Conservation (phyloP, 2,888 invertebrate genomes). For the Autographa pulchrina region DNA sequence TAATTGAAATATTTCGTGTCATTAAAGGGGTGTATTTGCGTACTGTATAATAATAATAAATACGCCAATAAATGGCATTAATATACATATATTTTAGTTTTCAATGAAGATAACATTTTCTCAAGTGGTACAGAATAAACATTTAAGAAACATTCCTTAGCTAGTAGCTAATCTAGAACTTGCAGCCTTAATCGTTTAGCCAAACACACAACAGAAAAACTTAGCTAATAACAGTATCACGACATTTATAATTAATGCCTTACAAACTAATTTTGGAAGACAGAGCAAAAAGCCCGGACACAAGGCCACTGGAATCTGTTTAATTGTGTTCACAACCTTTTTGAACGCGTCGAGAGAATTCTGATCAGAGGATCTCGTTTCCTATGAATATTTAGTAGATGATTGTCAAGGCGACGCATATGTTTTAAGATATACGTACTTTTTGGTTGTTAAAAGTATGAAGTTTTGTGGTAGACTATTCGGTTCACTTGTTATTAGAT, state of each 20-base stretch:
- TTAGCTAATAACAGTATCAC: constrained; percentile 50
- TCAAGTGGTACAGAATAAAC: neutral
- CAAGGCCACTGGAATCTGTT: constrained; percentile 55
- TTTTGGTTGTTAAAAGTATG: neutral
- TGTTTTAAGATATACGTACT: constrained; percentile 11
- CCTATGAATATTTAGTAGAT: constrained; percentile 45
- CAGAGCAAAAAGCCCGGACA: constrained; percentile 59
- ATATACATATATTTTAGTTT: no score
- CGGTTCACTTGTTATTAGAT: no score
- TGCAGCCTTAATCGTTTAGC: constrained; percentile 27
- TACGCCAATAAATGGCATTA: no score
- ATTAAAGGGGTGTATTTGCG: no score
- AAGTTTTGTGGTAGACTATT: neutral
- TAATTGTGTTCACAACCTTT: constrained; percentile 46
- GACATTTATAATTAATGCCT: constrained; percentile 59
- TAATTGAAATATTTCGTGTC: no score
- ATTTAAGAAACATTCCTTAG: neutral
- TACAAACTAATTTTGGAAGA: constrained; percentile 61
- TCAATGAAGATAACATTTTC: no score
- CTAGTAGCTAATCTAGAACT: neutral
- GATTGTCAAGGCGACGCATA: constrained; percentile 35
- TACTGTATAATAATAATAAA: no score
- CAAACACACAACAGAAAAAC: constrained; percentile 47
- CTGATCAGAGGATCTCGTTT: constrained; percentile 31
- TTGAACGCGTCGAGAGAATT: constrained; percentile 41